Conservation (phyloP, 2,797 vertebrate genomes). For the Halcyon smyrnensis region DNA sequence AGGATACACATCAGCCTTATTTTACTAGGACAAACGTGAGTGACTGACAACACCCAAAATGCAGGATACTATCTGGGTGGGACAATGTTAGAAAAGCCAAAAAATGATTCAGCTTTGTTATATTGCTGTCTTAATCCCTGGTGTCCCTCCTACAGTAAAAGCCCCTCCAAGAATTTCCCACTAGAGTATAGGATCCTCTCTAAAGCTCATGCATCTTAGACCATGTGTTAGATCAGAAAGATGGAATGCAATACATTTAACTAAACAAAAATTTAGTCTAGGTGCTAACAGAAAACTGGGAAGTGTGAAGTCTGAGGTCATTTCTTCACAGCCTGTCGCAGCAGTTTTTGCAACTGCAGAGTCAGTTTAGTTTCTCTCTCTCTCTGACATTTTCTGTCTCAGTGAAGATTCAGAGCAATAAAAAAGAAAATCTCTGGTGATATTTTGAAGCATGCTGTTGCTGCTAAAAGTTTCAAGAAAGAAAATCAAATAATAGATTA, state of each 20-base stretch:
- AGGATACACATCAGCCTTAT: neutral
- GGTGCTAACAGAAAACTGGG: slow-evolving; percentile 39
- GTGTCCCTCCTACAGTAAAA: neutral
- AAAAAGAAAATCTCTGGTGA: slow-evolving; percentile 49
- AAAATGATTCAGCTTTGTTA: slow-evolving; percentile 21
- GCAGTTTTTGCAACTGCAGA: slow-evolving; percentile 34
- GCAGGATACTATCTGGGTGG: neutral
- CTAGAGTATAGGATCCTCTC: neutral
- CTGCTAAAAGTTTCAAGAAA: slow-evolving; percentile 38
- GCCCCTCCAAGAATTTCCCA: neutral
- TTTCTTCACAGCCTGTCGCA: slow-evolving; percentile 49
- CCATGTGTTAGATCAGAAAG: slow-evolving; percentile 15
- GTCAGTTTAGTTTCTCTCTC: neutral
- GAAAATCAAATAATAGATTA: slow-evolving; percentile 64
- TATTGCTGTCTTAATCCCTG: neutral
- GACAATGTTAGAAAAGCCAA: slow-evolving; percentile 8
- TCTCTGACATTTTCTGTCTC: neutral
- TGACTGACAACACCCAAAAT: neutral
- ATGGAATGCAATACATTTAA: slow-evolving; percentile 23
- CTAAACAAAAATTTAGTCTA: slow-evolving; percentile 49
- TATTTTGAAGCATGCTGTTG: slow-evolving; percentile 50
- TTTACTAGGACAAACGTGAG: neutral
- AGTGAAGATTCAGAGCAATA: slow-evolving; percentile 52
- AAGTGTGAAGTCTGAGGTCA: slow-evolving; percentile 55
- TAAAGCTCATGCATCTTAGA: neutral